Base-by-base conservation (phyloP, 1,140 invertebrate species). In the Pararge aegeria region DNA sequence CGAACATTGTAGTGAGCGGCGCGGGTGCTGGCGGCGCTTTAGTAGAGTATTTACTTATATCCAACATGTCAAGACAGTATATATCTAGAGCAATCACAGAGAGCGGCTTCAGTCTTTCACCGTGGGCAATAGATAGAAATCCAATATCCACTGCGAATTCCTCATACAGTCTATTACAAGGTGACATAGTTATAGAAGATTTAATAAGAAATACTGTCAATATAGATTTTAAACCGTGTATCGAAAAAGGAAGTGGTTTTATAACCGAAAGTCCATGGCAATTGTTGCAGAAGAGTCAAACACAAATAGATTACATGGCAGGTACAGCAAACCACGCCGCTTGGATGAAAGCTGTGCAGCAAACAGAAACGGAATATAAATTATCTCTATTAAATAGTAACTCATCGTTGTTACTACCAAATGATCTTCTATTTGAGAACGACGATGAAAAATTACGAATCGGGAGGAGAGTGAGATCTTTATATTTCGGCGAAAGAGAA, bases 1-100 rank as follows among this genome's bases (percentile, higher is more conserved):
- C 89, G 1, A 84, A 84, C 38, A 84, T 85, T 9, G 73, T 69
- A 1, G 64, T 85, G 0, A 83, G 82, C 50, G 83, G 79, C 1
- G 66, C 75, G 7, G 79, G 79, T 0, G 59, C 44, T 7, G 69
- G 70, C 1, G 78, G 77, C 10, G 79, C 78, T 0, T 53, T 83
- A 2, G 78, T 73, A 2, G 76, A 79, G 7, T 80, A 73, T 57
- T 53, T 87, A 38, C 65, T 80, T 10, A 10, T 85, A 16, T 79
- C 70, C 10, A 63, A 80, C 4, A 64, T 44, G 13, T 77, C 80
- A 20, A 73, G 44, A 30, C n/a, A 52, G 7, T 70, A 73, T 42
- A 52, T 83, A 19, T 69, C 59, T 13, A 80, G 78, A 70, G 79
- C 76, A 7, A 84, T 87, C 5, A 73, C 75, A 20, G 84, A 87